These are phyloP conservation scores for Rhogogaster chlorosoma DNA, from an alignment of 2,888 invertebrate species.

Conservation along the genomic window DNA sequence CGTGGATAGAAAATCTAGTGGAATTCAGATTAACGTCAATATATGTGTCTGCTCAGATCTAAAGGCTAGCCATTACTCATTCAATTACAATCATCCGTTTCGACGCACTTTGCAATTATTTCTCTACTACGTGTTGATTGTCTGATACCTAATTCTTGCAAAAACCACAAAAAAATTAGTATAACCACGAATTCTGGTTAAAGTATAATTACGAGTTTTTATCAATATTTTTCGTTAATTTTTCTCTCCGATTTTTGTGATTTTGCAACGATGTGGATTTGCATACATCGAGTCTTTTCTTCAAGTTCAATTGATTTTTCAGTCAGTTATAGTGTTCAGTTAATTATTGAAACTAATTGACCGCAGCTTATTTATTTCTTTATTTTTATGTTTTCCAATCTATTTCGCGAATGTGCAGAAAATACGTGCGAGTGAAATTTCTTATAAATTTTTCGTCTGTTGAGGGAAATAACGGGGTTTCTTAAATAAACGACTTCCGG, in stretches of 20 bases:
- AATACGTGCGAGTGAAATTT: not conserved
- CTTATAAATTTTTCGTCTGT: not conserved
- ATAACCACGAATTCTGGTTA: not conserved
- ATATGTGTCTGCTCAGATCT: not conserved
- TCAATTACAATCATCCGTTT: not conserved
- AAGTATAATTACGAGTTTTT: not conserved
- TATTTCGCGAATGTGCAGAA: not conserved
- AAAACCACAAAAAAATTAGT: not conserved
- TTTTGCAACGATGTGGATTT: not conserved
- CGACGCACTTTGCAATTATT: not conserved
- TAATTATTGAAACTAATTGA: not conserved
- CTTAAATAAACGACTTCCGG: conserved; percentile 20
- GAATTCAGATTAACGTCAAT: conserved; percentile 2
- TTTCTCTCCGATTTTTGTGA: not conserved
- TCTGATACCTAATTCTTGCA: not conserved
- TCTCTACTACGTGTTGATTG: not conserved
- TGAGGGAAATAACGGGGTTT: not conserved
- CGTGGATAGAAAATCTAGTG: conserved; percentile 3
- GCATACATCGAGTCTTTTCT: not conserved
- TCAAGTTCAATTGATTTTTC: not conserved
- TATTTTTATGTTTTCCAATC: not conserved
- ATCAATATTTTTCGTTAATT: not conserved
- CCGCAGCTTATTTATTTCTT: not conserved
- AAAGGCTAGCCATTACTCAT: not conserved
- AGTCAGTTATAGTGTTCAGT: not conserved